Percentiles rank a stretch among this genome's conserved stretches.
phyloP scores from a whole-genome alignment of 2,888 invertebrate genomes.

The Meganola albula region DNA sequence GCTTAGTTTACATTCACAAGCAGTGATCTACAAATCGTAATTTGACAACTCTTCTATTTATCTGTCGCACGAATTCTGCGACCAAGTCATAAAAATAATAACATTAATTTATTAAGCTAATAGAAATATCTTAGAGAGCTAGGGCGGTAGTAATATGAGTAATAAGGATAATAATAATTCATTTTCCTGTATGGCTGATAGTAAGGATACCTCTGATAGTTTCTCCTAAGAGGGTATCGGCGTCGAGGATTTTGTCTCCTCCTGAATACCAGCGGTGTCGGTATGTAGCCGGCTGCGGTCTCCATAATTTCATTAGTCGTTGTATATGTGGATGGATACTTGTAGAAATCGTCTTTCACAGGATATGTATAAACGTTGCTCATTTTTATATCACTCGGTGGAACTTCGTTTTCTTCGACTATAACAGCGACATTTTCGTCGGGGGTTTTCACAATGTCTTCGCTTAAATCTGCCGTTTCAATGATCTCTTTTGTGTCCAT shows the following conservation, averaged over 20 bases:
- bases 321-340: too few relatives aligned
- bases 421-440: conserved; percentile 27
- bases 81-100: conserved; percentile 11
- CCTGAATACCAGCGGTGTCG: conserved; percentile 42
- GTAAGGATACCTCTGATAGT: conserved; percentile 43
- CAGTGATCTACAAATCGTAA: too few relatives aligned
- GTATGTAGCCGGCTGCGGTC: conserved; percentile 58
- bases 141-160: conserved; percentile 49
- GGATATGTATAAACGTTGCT: conserved; percentile 22
- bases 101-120: conserved; percentile 24
- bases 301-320: conserved; percentile 67
- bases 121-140: conserved; percentile 64
- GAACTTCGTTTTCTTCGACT: conserved; percentile 24
- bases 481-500: neutral
- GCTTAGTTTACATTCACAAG: too few relatives aligned
- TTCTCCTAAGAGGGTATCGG: conserved; percentile 44
- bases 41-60: too few relatives aligned
- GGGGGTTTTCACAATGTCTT: conserved; percentile 17
- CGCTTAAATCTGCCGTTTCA: conserved; percentile 24
- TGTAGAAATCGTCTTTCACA: conserved; percentile 26
- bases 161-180: conserved; percentile 47
- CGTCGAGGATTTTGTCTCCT: conserved; percentile 36
- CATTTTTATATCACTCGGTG: conserved; percentile 36
- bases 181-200: conserved; percentile 36
- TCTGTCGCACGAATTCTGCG: too few relatives aligned